Percentiles rank a stretch among this genome's conserved stretches.
phyloP scores from a whole-genome alignment of 2,113 vertebrate genomes.

The Reinhardtius hippoglossoides region DNA sequence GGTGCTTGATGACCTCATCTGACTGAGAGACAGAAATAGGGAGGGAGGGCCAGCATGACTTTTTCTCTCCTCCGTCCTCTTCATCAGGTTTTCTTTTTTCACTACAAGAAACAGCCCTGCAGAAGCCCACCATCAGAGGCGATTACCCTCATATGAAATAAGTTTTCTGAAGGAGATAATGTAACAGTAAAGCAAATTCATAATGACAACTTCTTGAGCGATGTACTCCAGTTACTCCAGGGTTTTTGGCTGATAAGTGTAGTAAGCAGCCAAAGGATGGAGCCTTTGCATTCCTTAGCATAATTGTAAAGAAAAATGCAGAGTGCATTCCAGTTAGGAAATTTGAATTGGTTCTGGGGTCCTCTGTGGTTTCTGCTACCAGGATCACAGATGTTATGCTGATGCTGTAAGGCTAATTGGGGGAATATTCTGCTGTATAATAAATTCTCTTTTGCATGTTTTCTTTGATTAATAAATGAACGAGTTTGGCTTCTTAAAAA shows the following conservation, averaged over 20 bases:
- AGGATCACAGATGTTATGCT: conserved; percentile 42
- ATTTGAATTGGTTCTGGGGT: conserved; percentile 44
- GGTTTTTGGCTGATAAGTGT: conserved; percentile 39
- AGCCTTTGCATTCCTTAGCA: conserved; percentile 57
- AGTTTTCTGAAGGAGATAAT: conserved; percentile 43
- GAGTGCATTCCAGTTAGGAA: conserved; percentile 41
- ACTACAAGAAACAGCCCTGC: conserved; percentile 24
- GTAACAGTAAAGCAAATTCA: conserved; percentile 34
- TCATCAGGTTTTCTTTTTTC: conserved; percentile 45
- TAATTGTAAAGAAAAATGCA: conserved; percentile 55
- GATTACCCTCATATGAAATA: conserved; percentile 41
- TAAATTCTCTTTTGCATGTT: conserved; percentile 60
- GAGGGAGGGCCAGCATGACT: conserved; percentile 51
- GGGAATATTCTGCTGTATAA: conserved; percentile 47
- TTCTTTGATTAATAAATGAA: conserved; percentile 74
- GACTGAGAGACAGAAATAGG: conserved; percentile 59
- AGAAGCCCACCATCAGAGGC: conserved; percentile 48
- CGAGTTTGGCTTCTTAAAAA: conserved; percentile 36
- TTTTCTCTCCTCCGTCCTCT: conserved; percentile 38
- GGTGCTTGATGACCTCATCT: conserved; percentile 77
- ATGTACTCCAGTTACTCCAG: conserved; percentile 22
- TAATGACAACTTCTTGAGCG: conserved; percentile 42
- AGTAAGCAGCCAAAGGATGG: conserved; percentile 44
- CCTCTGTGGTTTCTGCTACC: conserved; percentile 47
- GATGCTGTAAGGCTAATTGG: conserved; percentile 61